A percentile compares a stretch with the other conserved stretches of the same genome.
Conservation (phyloP, 2,888 invertebrate species). For the Candidula unifasciata region DNA sequence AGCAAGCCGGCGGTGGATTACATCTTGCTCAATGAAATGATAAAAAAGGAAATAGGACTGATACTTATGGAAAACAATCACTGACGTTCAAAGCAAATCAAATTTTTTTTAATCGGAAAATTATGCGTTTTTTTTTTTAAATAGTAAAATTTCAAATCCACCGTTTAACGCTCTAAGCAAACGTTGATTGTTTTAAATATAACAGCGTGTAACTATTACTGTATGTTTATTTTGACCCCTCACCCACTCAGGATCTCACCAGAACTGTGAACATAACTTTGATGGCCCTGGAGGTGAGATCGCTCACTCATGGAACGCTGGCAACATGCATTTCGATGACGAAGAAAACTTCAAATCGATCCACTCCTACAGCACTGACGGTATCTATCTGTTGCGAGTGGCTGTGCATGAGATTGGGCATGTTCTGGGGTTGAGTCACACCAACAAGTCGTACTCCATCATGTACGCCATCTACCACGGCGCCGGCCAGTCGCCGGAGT, state of each 20-base stretch:
- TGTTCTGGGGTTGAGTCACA: conserved; percentile 77
- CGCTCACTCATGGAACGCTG: conserved; percentile 76
- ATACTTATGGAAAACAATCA: too few species aligned
- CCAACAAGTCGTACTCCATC: conserved; percentile 75
- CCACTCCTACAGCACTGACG: conserved; percentile 65
- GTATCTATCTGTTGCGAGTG: conserved; percentile 74
- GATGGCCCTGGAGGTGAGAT: conserved; percentile 78
- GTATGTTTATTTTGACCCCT: not conserved
- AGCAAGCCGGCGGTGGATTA: too few species aligned
- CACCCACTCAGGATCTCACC: conserved; percentile 76
- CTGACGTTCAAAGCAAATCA: too few species aligned
- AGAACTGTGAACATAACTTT: conserved; percentile 76
- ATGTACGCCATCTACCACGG: conserved; percentile 78
- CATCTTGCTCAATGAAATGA: too few species aligned
- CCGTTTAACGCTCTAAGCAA: too few species aligned
- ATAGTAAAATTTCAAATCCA: too few species aligned
- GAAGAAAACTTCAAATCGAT: conserved; percentile 76
- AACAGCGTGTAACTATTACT: too few species aligned
- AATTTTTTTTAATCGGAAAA: too few species aligned
- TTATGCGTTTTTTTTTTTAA: too few species aligned
- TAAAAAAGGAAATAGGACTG: too few species aligned
- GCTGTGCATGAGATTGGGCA: conserved; percentile 79
- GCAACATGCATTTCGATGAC: conserved; percentile 78
- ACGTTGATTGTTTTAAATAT: too few species aligned
- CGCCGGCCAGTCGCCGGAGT: conserved; percentile 66